Evolutionary conservation across 2,113 vertebrate species (phyloP).

Genomic region (Rhineura floridana): DNA sequence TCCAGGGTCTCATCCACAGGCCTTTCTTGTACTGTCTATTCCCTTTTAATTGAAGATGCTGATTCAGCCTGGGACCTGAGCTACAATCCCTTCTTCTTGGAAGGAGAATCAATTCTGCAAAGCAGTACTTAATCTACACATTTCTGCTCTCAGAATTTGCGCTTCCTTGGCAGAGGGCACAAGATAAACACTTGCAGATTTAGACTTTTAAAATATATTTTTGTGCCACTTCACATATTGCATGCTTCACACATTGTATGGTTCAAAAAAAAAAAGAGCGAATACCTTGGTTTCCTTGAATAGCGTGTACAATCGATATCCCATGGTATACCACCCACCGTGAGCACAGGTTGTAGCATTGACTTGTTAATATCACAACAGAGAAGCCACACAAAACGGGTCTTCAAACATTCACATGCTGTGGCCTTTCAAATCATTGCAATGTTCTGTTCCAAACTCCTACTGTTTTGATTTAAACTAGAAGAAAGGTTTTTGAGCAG

Average conservation of each 20-base stretch:
- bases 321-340: background rate
- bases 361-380: slow-evolving; percentile 12
- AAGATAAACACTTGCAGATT: background rate
- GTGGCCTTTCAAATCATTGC: background rate
- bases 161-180: background rate
- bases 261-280: background rate
- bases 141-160: background rate
- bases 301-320: background rate
- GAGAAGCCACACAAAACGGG: background rate
- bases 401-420: slow-evolving; percentile 28
- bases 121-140: background rate
- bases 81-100: background rate
- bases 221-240: background rate
- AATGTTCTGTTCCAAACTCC: background rate
- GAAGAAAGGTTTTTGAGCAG: background rate
- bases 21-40: too few species aligned
- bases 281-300: slow-evolving; percentile 2
- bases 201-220: background rate
- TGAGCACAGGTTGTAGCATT: background rate
- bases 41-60: background rate
- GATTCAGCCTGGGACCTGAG: background rate
- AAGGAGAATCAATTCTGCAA: background rate
- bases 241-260: background rate
- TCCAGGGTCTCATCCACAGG: too few species aligned
- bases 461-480: background rate